phyloP scores from a whole-genome alignment of 2,888 invertebrate genomes.

The Caenorhabditis auriculariae region DNA sequence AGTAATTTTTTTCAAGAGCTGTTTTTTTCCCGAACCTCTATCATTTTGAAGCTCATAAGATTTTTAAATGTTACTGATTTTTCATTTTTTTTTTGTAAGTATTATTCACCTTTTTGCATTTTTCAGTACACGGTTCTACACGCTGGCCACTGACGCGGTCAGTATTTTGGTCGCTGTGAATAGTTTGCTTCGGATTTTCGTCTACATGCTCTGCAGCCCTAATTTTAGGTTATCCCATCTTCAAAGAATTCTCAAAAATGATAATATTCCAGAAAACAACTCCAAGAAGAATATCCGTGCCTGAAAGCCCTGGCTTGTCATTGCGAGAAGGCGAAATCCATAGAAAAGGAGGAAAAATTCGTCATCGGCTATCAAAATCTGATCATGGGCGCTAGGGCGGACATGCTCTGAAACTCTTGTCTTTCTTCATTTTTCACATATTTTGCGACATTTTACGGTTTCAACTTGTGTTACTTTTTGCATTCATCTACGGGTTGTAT shows the following conservation, averaged over 20 bases:
- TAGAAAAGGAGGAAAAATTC: constrained; percentile 21
- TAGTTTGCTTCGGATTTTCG: constrained; percentile 46
- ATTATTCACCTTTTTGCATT: not conserved
- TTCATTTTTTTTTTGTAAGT: constrained; percentile 4
- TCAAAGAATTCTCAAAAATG: not conserved
- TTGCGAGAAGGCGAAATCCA: constrained; percentile 15
- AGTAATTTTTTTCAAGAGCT: too few species aligned
- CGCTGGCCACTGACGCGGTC: constrained; percentile 47
- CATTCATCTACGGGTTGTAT: too few species aligned
- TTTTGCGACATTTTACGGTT: too few species aligned
- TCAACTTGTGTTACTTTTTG: too few species aligned
- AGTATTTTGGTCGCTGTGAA: constrained; percentile 52
- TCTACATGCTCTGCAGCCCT: constrained; percentile 52
- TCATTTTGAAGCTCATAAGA: too few species aligned
- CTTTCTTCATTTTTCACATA: too few species aligned
- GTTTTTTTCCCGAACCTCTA: too few species aligned
- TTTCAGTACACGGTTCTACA: constrained; percentile 54
- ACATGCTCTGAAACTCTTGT: constrained; percentile 31
- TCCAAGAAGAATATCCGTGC: constrained; percentile 28
- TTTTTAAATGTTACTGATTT: too few species aligned
- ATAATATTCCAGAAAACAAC: constrained; percentile 26
- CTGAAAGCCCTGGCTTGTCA: constrained; percentile 9
- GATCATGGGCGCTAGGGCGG: constrained; percentile 32
- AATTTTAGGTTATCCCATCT: constrained; percentile 34
- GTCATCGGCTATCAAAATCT: constrained; percentile 39